A percentile compares a stretch with the other conserved stretches of the same genome.
Evolutionary conservation across 1,140 invertebrate species (phyloP).

Genomic region (Drosophila bifasciata): DNA sequence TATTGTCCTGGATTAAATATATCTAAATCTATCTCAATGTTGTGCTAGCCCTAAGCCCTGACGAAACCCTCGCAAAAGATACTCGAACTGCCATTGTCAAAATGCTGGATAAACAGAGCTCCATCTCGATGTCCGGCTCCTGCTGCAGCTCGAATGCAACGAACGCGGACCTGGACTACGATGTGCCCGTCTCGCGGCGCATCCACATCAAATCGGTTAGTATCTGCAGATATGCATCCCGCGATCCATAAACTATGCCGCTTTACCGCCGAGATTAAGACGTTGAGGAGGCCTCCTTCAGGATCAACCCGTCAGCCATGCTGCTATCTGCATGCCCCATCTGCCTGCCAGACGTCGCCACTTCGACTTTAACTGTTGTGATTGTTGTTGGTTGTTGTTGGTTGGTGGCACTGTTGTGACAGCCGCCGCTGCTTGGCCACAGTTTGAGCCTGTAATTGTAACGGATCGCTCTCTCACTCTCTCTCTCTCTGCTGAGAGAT

Average conservation of each 20-base stretch:
- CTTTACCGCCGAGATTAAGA: conserved; percentile 57
- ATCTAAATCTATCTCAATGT: conserved; percentile 65
- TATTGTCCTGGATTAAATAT: conserved; percentile 84
- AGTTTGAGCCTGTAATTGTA: conserved; percentile 48
- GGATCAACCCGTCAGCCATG: too few relatives aligned
- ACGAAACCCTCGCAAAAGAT: background rate
- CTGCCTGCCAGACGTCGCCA: background rate
- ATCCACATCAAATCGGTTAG: conserved; percentile 79
- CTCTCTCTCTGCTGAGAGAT: too few relatives aligned
- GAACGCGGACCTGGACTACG: conserved; percentile 75
- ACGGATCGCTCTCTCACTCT: conserved; percentile 43
- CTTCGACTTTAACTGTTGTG: conserved; percentile 12
- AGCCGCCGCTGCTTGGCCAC: conserved; percentile 27
- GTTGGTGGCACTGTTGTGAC: conserved; percentile 52
- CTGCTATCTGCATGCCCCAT: too few relatives aligned
- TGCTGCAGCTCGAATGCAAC: conserved; percentile 73
- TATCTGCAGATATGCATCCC: conserved; percentile 25
- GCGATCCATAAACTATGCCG: conserved; percentile 53
- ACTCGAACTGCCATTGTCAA: conserved; percentile 6
- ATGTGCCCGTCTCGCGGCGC: conserved; percentile 73
- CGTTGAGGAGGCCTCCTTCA: conserved; percentile 36
- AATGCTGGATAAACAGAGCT: conserved; percentile 72
- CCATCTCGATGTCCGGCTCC: conserved; percentile 60
- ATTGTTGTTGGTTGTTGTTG: conserved; percentile 7
- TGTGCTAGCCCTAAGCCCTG: background rate